These are phyloP conservation scores for Sphaeramia orbicularis DNA, from an alignment of 2,797 vertebrate genomes.

Conservation along the genomic window DNA sequence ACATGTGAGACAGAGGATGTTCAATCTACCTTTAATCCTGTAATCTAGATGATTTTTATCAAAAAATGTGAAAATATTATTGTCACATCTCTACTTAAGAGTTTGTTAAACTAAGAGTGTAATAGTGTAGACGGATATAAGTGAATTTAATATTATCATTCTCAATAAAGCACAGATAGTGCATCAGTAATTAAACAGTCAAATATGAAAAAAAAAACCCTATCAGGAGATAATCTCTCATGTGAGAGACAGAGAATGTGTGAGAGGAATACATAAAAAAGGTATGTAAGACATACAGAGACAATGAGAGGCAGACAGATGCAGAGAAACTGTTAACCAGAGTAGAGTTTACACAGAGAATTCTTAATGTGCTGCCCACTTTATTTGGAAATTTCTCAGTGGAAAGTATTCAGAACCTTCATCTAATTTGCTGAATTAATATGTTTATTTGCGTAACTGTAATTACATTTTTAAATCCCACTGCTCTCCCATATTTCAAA, in stretches of 20 bases:
- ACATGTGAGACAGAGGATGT: conserved; percentile 13
- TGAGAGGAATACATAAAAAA: conserved; percentile 34
- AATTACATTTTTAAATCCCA: not conserved
- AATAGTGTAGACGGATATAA: conserved; percentile 26
- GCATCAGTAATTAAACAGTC: conserved; percentile 59
- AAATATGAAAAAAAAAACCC: conserved; percentile 33
- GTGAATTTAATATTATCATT: conserved; percentile 40
- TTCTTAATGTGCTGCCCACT: conserved; percentile 34
- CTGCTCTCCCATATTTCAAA: conserved; percentile 2
- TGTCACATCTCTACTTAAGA: conserved; percentile 17
- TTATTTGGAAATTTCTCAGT: conserved; percentile 5
- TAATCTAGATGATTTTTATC: conserved; percentile 25
- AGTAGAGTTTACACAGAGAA: conserved; percentile 28
- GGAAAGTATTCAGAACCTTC: conserved; percentile 22
- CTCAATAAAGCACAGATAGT: conserved; percentile 49
- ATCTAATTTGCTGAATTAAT: conserved; percentile 40
- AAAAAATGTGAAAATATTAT: conserved; percentile 15
- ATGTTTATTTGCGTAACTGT: conserved; percentile 21
- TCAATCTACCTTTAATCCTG: conserved; percentile 27
- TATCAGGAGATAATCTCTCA: conserved; percentile 51
- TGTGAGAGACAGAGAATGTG: conserved; percentile 23
- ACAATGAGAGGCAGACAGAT: conserved; percentile 10
- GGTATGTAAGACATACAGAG: conserved; percentile 15
- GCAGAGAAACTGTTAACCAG: conserved; percentile 38
- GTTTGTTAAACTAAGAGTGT: conserved; percentile 18